Percentiles rank a stretch among this genome's conserved stretches.
phyloP scores from a whole-genome alignment of 2,888 invertebrate genomes.

The Conchocele bisecta region DNA sequence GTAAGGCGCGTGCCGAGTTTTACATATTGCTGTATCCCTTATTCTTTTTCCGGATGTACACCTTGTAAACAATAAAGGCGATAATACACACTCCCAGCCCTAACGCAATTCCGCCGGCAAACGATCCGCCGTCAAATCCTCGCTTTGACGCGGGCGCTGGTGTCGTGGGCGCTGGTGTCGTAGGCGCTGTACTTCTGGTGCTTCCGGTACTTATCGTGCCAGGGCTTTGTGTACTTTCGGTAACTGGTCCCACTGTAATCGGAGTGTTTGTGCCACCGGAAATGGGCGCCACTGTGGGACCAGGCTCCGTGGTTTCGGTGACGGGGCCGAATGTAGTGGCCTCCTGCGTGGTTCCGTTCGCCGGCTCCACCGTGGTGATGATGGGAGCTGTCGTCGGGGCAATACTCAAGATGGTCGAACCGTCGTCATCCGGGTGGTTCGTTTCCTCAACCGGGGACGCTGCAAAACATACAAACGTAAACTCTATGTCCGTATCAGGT shows the following conservation, averaged over 20 bases:
- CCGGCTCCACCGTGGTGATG: too few relatives aligned
- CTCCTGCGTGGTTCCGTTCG: too few relatives aligned
- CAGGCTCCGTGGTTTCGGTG: too few relatives aligned
- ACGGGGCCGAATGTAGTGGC: too few relatives aligned
- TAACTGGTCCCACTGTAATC: neutral
- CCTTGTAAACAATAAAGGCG: constrained; percentile 16
- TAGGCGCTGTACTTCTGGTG: neutral
- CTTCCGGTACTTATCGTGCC: neutral
- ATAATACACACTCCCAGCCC: constrained; percentile 21
- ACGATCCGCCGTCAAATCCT: constrained; percentile 41
- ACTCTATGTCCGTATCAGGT: too few relatives aligned
- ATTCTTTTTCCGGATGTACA: neutral
- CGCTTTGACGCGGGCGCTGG: constrained; percentile 4
- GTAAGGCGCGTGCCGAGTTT: too few relatives aligned
- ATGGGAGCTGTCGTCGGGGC: too few relatives aligned
- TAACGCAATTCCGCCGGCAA: constrained; percentile 40
- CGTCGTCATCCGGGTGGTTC: too few relatives aligned
- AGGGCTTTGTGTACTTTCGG: neutral
- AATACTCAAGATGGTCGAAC: too few relatives aligned
- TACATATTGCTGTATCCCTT: constrained; percentile 5
- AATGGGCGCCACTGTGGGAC: neutral
- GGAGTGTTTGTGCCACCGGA: neutral
- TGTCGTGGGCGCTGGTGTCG: neutral
- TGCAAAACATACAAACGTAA: too few relatives aligned
- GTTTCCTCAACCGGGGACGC: too few relatives aligned